Percentiles rank a stretch among this genome's conserved stretches.
Conservation (phyloP, 2,888 invertebrate species). For the Ormyrus rosae region DNA sequence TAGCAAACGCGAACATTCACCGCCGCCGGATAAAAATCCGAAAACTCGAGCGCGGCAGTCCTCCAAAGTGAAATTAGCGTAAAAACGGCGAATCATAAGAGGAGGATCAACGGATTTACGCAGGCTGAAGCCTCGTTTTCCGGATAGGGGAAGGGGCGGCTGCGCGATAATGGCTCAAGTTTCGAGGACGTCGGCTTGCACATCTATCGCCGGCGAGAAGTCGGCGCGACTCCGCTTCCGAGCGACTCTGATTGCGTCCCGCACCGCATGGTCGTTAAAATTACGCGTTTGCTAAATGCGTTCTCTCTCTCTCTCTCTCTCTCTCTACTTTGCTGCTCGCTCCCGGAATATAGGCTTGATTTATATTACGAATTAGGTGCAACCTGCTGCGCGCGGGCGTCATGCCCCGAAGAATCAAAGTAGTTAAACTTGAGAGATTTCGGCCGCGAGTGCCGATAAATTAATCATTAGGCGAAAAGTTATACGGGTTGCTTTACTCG, state of each 20-base stretch:
- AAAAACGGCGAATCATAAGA: background rate
- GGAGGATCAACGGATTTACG: background rate
- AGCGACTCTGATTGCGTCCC: slow-evolving; percentile 41
- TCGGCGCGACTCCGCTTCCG: background rate
- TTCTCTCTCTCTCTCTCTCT: background rate
- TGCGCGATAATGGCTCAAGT: slow-evolving; percentile 62
- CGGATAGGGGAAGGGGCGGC: background rate
- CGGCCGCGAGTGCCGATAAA: too few species aligned
- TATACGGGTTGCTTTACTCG: too few species aligned
- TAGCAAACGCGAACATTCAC: too few species aligned
- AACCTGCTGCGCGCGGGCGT: background rate
- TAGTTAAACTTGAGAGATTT: too few species aligned
- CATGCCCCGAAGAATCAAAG: too few species aligned
- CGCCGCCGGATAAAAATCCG: too few species aligned
- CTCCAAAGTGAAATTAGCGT: background rate
- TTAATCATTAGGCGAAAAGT: too few species aligned
- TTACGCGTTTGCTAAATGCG: slow-evolving; percentile 47
- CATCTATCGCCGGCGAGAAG: slow-evolving; percentile 27
- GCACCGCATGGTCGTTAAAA: slow-evolving; percentile 42
- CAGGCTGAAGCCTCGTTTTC: slow-evolving; percentile 11
- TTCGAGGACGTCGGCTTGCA: slow-evolving; percentile 53
- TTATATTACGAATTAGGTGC: slow-evolving; percentile 39
- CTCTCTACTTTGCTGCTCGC: background rate
- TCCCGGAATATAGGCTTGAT: slow-evolving; percentile 30
- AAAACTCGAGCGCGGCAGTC: too few species aligned